Evolutionary conservation across 2,888 invertebrate species (phyloP), one percentile per base, ranked within the genome.

Genomic region (Pomacea canaliculata): DNA sequence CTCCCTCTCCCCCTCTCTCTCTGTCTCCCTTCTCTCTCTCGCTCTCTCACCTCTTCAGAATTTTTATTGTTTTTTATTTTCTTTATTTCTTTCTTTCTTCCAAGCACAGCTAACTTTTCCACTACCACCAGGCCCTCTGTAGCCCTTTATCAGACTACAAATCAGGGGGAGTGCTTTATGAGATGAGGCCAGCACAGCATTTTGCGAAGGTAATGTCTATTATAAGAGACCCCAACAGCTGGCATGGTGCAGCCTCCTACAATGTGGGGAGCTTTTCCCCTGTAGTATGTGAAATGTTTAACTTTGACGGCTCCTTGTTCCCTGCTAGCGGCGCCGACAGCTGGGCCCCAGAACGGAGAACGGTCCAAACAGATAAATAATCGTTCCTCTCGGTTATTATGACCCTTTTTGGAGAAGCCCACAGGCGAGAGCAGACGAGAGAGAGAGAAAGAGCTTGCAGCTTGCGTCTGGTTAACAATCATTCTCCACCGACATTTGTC

Each of bases 151-250:
- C 67, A 66, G 46, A n/a, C 23, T 19, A 37, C 46, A 60, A 67
- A 73, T 67, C 73, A 67, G 66, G 66, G 46, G 59, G 59, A 49
- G 59, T 49, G 56, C 56, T 73, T 73, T 73, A 73, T 67, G 66
- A 48, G 63, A 62, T n/a, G 62, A 62, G 37, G 72, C n/a, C 27
- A 51, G 27, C 49, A 72, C 56, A 56, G 73, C 67, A 73, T 65
- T 68, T 73, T 66, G 67, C 48, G 73, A 65, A 73, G 56, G 73
- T 73, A 73, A 73, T 73, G 73, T 73, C 67, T 73, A 67, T 73
- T 73, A 73, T 73, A 56, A 67, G n/a, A 27, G 59, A 16, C n/a
- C 71, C n/a, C 4, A 67, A 66, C 73, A 73, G 73, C 73, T 73
- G 73, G 73, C 73, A 5, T 5, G 37, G 73, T 51, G 59, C 66